Percentiles rank a stretch among this genome's conserved stretches.
These are phyloP conservation scores for Bothrops jararaca DNA, from an alignment of 2,113 vertebrate genomes.

Conservation along the genomic window DNA sequence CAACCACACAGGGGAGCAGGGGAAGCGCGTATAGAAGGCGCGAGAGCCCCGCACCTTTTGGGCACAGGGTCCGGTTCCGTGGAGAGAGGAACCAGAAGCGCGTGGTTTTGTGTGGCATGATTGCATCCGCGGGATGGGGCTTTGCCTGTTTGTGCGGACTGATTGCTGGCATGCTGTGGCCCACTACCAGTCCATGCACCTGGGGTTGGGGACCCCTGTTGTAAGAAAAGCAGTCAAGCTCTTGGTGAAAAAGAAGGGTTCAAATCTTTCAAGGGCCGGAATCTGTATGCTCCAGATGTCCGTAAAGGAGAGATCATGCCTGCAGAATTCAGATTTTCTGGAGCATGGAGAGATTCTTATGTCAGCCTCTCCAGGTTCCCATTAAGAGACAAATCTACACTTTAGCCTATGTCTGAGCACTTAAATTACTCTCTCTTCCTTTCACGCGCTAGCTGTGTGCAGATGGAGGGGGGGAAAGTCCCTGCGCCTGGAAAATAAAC, in stretches of 20 bases:
- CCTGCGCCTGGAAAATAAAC: background rate
- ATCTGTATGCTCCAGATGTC: background rate
- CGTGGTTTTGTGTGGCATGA: too few species aligned
- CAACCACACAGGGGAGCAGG: too few species aligned
- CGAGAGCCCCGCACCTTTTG: too few species aligned
- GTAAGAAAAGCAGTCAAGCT: background rate
- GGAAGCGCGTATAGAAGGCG: too few species aligned
- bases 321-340: background rate
- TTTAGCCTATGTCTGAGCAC: background rate
- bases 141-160: too few species aligned
- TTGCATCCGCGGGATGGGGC: too few species aligned
- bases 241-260: background rate
- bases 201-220: too few species aligned
- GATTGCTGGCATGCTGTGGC: too few species aligned
- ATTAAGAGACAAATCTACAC: background rate
- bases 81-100: too few species aligned
- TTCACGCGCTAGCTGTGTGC: too few species aligned
- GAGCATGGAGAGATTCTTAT: background rate
- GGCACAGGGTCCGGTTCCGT: too few species aligned
- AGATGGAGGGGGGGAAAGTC: background rate
- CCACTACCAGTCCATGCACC: too few species aligned
- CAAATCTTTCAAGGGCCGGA: background rate
- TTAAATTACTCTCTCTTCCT: background rate
- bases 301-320: background rate
- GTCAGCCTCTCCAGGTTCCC: background rate